Percentiles rank a stretch among this genome's conserved stretches.
Evolutionary conservation across 2,888 invertebrate genomes (phyloP).

Genomic region (Palloptera scutellata): DNA sequence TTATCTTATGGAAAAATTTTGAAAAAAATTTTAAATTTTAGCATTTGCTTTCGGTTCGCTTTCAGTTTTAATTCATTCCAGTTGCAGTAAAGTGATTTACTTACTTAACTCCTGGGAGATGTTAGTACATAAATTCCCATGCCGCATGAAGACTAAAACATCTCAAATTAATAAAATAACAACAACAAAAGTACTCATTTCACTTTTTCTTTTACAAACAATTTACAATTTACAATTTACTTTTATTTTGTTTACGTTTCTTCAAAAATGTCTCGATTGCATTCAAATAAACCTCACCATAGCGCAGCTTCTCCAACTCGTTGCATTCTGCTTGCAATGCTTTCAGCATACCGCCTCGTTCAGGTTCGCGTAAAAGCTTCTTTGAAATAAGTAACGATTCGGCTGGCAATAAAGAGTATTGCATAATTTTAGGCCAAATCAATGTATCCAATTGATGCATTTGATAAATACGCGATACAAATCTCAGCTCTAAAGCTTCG

Average conservation of each 20-base stretch:
- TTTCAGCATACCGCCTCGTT: constrained; percentile 70
- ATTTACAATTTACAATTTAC: constrained; percentile 24
- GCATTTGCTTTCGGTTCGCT: too few species aligned
- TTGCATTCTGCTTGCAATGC: constrained; percentile 75
- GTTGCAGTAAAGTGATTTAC: too few species aligned
- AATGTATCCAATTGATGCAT: constrained; percentile 69
- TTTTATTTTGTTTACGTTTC: constrained; percentile 27
- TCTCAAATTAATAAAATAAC: too few species aligned
- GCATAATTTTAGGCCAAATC: constrained; percentile 68
- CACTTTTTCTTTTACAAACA: constrained; percentile 1
- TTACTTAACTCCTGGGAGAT: too few species aligned
- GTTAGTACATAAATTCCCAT: too few species aligned
- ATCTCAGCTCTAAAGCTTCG: constrained; percentile 80
- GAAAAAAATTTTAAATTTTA: too few species aligned
- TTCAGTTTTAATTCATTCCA: too few species aligned
- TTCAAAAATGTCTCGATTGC: constrained; percentile 55
- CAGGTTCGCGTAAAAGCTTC: constrained; percentile 70
- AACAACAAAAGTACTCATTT: not conserved
- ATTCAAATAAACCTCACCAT: constrained; percentile 71
- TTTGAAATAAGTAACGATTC: constrained; percentile 75
- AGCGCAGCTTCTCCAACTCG: constrained; percentile 71
- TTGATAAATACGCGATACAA: constrained; percentile 81
- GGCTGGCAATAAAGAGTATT: constrained; percentile 67
- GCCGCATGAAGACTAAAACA: too few species aligned
- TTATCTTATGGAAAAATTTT: too few species aligned